These are phyloP conservation scores for Yponomeuta plumbellus DNA, from an alignment of 2,888 invertebrate genomes.

Conservation along the genomic window DNA sequence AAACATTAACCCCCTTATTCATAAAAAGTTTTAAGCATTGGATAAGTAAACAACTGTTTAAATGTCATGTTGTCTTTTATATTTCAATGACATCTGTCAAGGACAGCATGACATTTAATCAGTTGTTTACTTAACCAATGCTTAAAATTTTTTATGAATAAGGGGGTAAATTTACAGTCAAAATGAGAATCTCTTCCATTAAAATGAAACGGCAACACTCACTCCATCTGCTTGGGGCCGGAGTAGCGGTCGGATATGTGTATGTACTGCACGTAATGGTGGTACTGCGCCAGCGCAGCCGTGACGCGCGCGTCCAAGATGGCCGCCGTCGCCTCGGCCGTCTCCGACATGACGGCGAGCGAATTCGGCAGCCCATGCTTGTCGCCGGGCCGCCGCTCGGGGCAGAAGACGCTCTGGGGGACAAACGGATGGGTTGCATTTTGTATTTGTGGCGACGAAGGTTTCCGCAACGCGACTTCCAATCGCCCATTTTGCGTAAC, in stretches of 20 bases:
- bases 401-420: constrained; percentile 84
- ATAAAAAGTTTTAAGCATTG: too few relatives aligned
- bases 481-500: too few relatives aligned
- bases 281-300: constrained; percentile 87
- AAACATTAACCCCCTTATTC: too few relatives aligned
- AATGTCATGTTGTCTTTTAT: too few relatives aligned
- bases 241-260: constrained; percentile 98
- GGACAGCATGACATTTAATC: too few relatives aligned
- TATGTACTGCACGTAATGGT: constrained; percentile 92
- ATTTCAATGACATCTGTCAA: too few relatives aligned
- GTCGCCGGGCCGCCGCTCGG: constrained; percentile 88
- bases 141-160: too few relatives aligned
- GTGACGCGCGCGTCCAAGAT: constrained; percentile 89
- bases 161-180: neutral
- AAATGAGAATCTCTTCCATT: neutral
- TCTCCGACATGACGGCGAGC: constrained; percentile 90
- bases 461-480: too few relatives aligned
- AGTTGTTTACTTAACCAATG: too few relatives aligned
- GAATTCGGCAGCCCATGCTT: constrained; percentile 85
- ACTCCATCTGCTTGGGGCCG: constrained; percentile 93
- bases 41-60: too few relatives aligned
- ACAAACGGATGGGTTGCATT: too few relatives aligned
- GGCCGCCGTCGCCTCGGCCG: constrained; percentile 89
- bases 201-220: constrained; percentile 51
- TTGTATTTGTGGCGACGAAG: too few relatives aligned